These are phyloP conservation scores for Clarias laeviceps DNA, from an alignment of 2,797 vertebrate species.

Conservation along the genomic window DNA sequence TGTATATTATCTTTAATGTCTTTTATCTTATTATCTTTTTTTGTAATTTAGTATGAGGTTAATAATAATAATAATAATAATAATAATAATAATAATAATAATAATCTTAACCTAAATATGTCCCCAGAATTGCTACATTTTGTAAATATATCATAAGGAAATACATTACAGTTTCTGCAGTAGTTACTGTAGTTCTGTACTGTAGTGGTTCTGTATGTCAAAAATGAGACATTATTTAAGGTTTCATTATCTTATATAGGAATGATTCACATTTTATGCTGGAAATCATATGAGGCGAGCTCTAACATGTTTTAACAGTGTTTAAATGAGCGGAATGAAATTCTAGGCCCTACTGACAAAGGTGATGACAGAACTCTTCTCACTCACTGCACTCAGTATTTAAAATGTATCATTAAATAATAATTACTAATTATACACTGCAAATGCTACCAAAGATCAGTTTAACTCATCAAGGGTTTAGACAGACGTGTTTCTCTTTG, in stretches of 20 bases:
- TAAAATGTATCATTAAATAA: constrained; percentile 6
- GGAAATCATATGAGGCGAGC: not conserved
- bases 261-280: not conserved
- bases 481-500: not conserved
- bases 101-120: not conserved
- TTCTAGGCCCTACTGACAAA: not conserved
- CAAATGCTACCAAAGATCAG: not conserved
- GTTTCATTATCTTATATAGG: not conserved
- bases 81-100: not conserved
- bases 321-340: not conserved
- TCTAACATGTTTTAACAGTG: not conserved
- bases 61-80: not conserved
- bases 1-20: not conserved
- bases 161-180: not conserved
- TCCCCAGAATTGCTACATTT: not conserved
- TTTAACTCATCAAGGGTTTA: not conserved
- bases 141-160: not conserved
- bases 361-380: not conserved
- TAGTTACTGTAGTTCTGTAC: not conserved
- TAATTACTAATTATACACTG: not conserved
- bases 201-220: not conserved
- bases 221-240: not conserved
- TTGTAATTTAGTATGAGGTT: not conserved
- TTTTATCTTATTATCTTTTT: too few species aligned
- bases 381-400: not conserved